Percentiles rank a stretch among this genome's conserved stretches.
Conservation (phyloP, 2,797 vertebrate genomes). For the Rhabdophis nuchalis region DNA sequence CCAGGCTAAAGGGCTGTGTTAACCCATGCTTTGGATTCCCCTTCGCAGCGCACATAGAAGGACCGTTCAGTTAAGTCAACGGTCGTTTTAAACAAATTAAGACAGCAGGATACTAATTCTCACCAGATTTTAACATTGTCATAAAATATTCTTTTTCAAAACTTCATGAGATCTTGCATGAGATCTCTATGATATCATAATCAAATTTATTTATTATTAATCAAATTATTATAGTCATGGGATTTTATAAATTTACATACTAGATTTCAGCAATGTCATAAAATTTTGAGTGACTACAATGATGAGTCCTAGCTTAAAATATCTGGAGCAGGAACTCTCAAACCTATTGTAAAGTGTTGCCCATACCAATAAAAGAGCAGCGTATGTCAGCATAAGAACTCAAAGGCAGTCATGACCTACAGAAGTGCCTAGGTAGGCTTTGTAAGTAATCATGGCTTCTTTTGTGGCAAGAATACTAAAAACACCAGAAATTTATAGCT, state of each 20-base stretch:
- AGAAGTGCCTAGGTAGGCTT: not conserved
- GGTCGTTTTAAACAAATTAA: too few species aligned
- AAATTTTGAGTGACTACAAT: not conserved
- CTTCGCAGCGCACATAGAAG: too few species aligned
- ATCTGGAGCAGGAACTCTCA: not conserved
- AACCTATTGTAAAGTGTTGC: not conserved
- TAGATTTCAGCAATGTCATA: not conserved
- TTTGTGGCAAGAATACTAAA: not conserved
- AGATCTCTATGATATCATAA: not conserved
- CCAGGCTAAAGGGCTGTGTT: too few species aligned
- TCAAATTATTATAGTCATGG: not conserved
- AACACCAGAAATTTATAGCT: not conserved
- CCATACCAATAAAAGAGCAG: not conserved
- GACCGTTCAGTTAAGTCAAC: too few species aligned
- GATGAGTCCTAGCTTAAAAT: not conserved
- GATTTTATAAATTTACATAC: not conserved
- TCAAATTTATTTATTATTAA: not conserved
- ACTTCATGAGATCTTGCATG: not conserved
- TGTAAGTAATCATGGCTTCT: not conserved
- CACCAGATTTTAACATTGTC: not conserved
- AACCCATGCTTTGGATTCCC: too few species aligned
- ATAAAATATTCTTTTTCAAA: not conserved
- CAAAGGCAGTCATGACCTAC: not conserved
- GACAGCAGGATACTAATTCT: not conserved
- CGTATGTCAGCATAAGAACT: not conserved